Evolutionary conservation across 2,113 vertebrate genomes (phyloP), one percentile per base, ranked within the genome.

Genomic region (Anguilla rostrata): DNA sequence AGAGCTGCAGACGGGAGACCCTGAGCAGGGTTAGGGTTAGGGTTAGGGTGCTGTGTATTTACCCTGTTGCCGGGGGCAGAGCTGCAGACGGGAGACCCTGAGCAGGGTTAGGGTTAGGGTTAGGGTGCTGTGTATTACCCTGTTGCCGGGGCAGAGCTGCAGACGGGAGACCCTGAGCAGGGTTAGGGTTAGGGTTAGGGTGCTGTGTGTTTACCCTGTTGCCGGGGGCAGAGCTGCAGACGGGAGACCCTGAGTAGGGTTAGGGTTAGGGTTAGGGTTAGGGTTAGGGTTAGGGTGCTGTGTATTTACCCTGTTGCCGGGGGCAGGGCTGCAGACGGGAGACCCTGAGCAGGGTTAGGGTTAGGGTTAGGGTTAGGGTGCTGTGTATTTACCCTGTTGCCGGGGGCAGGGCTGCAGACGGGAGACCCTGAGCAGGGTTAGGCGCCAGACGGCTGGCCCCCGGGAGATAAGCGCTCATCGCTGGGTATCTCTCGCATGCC

Each of bases 401-500:
- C 79, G 16, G 14, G 79, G 39, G 1, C 49, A 3, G 79, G 0
- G 75, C n/a, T 34, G 71, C 39, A 20, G 29, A 18, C 16, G 18
- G 29, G 75, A 40, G 46, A 75, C 71, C 71, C n/a, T 75, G 71
- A 75, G n/a, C 71, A 1, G 63, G n/a, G 71, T 75, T 9, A 29
- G n/a, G 9, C 3, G 71, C 5, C 71, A 75, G 71, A 53, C 41
- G 46, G 41, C 40, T 14, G 83, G 22, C 60, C 2, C 41, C 34
- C 12, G 53, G 2, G 0, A 43, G 95, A 96, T 95, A 95, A 95
- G 90, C 20, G 0, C 57, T 14, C n/a, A 14, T 20, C 80, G 0
- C 16, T 7, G 80, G 85, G 88, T 95, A 96, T 96, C 95, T 92
- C 87, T 56, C 29, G 29, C 22, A 0, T 20, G 12, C 63, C 90